These are phyloP conservation scores for Sapajus apella DNA, from an alignment of 2,113 vertebrate species.

Conservation along the genomic window DNA sequence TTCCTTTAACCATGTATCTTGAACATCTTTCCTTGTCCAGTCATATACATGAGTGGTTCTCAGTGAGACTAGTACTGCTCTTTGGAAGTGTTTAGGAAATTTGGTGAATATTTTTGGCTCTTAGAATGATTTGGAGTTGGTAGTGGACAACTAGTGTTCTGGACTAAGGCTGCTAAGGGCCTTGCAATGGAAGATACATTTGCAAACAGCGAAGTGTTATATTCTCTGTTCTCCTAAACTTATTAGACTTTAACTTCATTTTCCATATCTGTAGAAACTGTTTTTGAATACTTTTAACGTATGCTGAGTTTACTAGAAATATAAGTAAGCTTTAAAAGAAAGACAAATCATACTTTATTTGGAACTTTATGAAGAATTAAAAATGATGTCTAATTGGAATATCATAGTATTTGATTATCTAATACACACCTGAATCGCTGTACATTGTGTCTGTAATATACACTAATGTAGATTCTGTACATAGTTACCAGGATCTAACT, in stretches of 20 bases:
- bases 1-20: background rate
- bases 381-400: constrained; percentile 9
- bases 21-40: background rate
- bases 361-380: background rate
- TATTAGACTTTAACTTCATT: background rate
- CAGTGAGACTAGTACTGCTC: background rate
- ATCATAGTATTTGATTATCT: background rate
- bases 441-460: background rate
- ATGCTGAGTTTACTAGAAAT: background rate
- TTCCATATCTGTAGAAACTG: background rate
- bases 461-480: background rate
- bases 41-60: background rate
- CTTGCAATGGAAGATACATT: background rate
- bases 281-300: background rate
- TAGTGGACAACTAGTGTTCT: background rate
- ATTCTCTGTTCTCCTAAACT: background rate
- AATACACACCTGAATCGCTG: background rate
- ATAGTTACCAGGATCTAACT: background rate
- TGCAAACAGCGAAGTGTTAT: background rate
- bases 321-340: background rate
- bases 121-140: background rate
- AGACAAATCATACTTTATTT: background rate
- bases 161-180: background rate
- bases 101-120: background rate
- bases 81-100: background rate